These are phyloP conservation scores for Corvus hawaiiensis DNA, from an alignment of 2,113 vertebrate genomes.

Conservation along the genomic window DNA sequence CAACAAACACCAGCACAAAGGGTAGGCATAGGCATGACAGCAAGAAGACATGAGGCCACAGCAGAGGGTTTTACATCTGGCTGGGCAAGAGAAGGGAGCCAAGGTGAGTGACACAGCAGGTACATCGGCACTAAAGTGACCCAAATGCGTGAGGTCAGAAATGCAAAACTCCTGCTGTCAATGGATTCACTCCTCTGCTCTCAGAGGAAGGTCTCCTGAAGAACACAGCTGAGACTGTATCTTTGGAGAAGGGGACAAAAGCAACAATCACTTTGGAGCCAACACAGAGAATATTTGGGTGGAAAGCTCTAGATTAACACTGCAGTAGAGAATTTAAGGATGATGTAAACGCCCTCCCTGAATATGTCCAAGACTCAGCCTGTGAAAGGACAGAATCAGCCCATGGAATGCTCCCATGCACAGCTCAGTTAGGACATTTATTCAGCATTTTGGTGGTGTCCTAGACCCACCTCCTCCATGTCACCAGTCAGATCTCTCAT, in stretches of 20 bases:
- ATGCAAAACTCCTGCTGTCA: neutral
- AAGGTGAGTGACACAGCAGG: neutral
- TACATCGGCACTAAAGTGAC: accelerated
- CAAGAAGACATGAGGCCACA: neutral
- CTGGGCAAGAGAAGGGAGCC: neutral
- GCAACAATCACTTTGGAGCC: neutral
- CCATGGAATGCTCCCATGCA: accelerated
- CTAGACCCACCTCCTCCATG: neutral
- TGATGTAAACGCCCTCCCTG: neutral
- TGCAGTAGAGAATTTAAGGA: neutral
- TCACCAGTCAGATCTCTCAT: neutral
- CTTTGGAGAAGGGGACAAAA: neutral
- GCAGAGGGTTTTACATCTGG: neutral
- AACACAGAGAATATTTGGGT: neutral
- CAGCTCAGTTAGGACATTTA: neutral
- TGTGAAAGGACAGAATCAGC: neutral
- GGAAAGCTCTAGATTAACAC: neutral
- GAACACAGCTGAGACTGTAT: neutral
- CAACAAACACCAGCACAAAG: neutral
- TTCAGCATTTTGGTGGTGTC: accelerated
- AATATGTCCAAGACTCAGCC: neutral
- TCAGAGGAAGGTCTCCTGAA: neutral
- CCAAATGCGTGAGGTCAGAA: neutral
- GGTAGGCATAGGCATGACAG: neutral
- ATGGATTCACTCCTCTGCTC: neutral